Base-by-base conservation (phyloP, 2,797 vertebrate genomes). In the Amblyopsis hoosieri region DNA sequence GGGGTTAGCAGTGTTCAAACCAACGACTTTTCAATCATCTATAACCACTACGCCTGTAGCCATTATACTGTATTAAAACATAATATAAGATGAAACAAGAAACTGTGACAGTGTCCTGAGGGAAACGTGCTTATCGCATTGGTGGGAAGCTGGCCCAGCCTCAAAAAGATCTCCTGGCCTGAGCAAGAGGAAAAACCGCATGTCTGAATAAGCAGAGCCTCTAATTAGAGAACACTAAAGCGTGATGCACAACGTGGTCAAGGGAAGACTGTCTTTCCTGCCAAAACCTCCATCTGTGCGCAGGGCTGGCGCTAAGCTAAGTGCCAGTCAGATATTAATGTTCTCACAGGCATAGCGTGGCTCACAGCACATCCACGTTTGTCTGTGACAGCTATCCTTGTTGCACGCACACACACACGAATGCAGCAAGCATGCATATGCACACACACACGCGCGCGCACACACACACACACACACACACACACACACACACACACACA, bases 271-370 rank as follows among this genome's bases (percentile, higher is more conserved):
- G 4, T 77, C 61, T 58, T 60, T 5, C 1, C 54, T 79, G 72
- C 76, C 78, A 83, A 53, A 65, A 65, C 13, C 19, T 63, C 68
- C 57, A 54, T 66, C 57, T 79, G 61, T 64, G 66, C 66, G 15
- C 54, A 58, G 59, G 76, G 74, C 82, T 69, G 70, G 61, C 62
- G 4, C 64, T 47, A 12, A 59, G 73, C 69, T 57, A 19, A 69
- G 72, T 67, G 74, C 67, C 51, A 71, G 63, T 58, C 61, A 61
- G 68, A 76, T 72, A 76, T 68, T 69, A 69, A 74, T 70, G 46
- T 6, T 59, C 74, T 76, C 50, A 45, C 52, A 45, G 52, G 54
- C 65, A 76, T 64, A 59, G 52, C 74, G 6, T 77, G 54, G 54
- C 75, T 57, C 4, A 46, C 68, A 55, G 69, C 67, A 17, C 8